Evolutionary conservation across 2,888 invertebrate genomes (phyloP).

Genomic region (Galerucella pusilla): DNA sequence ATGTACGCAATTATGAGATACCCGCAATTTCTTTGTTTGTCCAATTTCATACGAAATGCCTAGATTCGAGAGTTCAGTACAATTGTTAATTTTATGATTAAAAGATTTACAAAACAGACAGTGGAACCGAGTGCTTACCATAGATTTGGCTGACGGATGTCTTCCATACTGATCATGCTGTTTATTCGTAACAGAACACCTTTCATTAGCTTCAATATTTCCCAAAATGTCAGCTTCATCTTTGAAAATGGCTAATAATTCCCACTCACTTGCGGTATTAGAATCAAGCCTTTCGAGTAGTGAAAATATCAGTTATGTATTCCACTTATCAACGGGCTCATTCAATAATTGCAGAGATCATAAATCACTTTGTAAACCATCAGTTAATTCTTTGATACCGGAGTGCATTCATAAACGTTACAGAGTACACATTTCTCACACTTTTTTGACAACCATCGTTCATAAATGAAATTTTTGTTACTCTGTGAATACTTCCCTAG

Average conservation of each 20-base stretch:
- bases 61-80: neutral
- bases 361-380: neutral
- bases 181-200: too few species aligned
- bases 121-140: too few species aligned
- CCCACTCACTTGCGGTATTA: neutral
- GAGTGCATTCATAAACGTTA: too few species aligned
- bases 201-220: neutral
- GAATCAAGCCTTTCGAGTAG: neutral
- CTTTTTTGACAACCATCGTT: too few species aligned
- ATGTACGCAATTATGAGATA: slow-evolving; percentile 4
- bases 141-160: too few species aligned
- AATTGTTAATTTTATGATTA: neutral
- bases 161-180: too few species aligned
- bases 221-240: slow-evolving; percentile 1
- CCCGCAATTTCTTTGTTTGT: neutral
- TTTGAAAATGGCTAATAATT: neutral
- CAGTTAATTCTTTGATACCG: neutral
- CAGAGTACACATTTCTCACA: too few species aligned
- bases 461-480: too few species aligned
- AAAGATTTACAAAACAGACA: neutral
- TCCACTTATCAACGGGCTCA: neutral
- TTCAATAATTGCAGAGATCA: too few species aligned
- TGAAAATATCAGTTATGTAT: too few species aligned
- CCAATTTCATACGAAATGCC: slow-evolving; percentile 4
- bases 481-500: too few species aligned